Evolutionary conservation across 1,140 invertebrate genomes (phyloP), one percentile per base, ranked within the genome.

Genomic region (Mylabris phalerata): DNA sequence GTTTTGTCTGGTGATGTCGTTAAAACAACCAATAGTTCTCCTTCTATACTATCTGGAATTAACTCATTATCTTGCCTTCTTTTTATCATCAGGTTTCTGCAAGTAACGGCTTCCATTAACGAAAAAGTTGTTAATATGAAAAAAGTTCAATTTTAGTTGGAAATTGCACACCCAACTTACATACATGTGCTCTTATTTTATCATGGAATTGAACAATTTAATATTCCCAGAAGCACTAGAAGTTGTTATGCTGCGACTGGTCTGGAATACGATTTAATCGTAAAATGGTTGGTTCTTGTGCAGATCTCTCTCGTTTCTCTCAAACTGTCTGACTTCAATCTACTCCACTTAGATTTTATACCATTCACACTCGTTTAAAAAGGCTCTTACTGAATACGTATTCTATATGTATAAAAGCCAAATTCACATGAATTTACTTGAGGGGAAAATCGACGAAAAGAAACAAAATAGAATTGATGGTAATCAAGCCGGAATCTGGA

Each of bases 201-300:
- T 63, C 61, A 59, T 32, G 48, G 50, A 61, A 64, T 62, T 64
- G 63, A 64, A 62, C 56, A 57, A 46, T 64, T 64, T 55, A 64
- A 64, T 64, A 64, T 64, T 62, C 63, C 57, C 59, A 59, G 57
- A 59, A 59, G 63, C 60, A 59, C 60, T 59, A 48, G 50, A 52
- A 48, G 51, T 64, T 64, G 62, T 64, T 64, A 64, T 64, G 63
- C 60, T 51, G 49, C 59, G 62, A 61, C 62, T 61, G 62, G 57
- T 56, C 58, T 54, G 58, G 50, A 63, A 63, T 63, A 57, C 50
- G 61, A 63, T 61, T 64, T 64, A 64, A 64, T 61, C 62, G 62
- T 64, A 64, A 64, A 64, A 54, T 50, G 59, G 55, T 51, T 6
- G 25, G 50, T 59, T 62, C 60, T 62, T 59, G 60, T 62, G 60